These are phyloP conservation scores for Caloenas nicobarica DNA, from an alignment of 2,113 vertebrate species.

Conservation along the genomic window DNA sequence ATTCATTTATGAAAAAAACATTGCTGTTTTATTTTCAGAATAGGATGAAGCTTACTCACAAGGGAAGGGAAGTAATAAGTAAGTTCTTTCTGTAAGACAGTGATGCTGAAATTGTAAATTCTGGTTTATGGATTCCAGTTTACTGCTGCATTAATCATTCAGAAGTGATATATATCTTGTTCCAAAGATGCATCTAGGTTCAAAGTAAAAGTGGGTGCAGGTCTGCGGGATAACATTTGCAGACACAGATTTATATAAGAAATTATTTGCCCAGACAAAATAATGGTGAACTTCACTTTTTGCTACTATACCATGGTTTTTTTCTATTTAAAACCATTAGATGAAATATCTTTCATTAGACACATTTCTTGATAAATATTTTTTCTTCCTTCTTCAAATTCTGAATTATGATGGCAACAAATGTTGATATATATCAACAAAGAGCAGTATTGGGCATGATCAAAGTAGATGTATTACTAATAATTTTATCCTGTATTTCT, in stretches of 20 bases:
- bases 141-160: neutral
- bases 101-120: neutral
- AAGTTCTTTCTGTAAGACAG: neutral
- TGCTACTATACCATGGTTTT: neutral
- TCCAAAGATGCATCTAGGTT: conserved; percentile 62
- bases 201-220: conserved; percentile 83
- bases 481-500: neutral
- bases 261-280: conserved; percentile 77
- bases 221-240: conserved; percentile 79
- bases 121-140: neutral
- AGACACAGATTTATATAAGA: conserved; percentile 77
- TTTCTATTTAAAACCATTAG: neutral
- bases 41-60: neutral
- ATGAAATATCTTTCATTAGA: neutral
- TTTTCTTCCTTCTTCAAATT: neutral
- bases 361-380: neutral
- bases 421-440: neutral
- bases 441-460: neutral
- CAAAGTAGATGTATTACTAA: neutral
- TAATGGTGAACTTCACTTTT: conserved; percentile 56
- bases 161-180: neutral
- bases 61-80: neutral
- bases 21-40: neutral
- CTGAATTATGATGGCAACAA: neutral
- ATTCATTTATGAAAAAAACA: neutral